Evolutionary conservation across 2,888 invertebrate species (phyloP).

Genomic region (Mystacides longicornis): DNA sequence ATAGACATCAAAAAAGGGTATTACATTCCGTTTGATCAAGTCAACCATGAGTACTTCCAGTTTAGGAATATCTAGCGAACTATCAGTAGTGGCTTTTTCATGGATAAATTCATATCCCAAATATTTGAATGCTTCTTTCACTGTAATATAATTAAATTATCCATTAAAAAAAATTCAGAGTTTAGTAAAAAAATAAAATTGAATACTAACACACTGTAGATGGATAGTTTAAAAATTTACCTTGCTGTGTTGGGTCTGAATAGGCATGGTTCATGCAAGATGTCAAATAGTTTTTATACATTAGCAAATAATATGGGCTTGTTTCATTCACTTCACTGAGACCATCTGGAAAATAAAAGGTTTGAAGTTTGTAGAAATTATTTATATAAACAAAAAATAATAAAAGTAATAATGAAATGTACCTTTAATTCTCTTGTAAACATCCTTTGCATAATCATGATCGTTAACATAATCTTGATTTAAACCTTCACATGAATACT

Average conservation of each 20-base stretch:
- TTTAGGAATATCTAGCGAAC: neutral
- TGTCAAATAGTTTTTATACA: conserved; percentile 8
- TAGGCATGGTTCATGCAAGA: conserved; percentile 9
- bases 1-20: conserved; percentile 15
- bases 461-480: conserved; percentile 10
- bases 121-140: neutral
- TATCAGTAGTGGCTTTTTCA: neutral
- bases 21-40: conserved; percentile 10
- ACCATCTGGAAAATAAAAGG: neutral
- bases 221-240: too few species aligned
- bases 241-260: neutral
- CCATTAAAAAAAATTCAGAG: neutral
- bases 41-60: neutral
- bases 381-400: neutral
- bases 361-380: neutral
- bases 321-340: neutral
- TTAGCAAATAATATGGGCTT: conserved; percentile 5
- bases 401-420: neutral
- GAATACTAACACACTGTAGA: too few species aligned
- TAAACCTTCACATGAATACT: conserved; percentile 15
- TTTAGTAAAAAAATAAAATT: too few species aligned
- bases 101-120: neutral
- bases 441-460: conserved; percentile 8
- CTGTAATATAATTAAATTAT: neutral
- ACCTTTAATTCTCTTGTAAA: conserved; percentile 14